phyloP scores from a whole-genome alignment of 2,113 vertebrate species.

The Pagrus major region DNA sequence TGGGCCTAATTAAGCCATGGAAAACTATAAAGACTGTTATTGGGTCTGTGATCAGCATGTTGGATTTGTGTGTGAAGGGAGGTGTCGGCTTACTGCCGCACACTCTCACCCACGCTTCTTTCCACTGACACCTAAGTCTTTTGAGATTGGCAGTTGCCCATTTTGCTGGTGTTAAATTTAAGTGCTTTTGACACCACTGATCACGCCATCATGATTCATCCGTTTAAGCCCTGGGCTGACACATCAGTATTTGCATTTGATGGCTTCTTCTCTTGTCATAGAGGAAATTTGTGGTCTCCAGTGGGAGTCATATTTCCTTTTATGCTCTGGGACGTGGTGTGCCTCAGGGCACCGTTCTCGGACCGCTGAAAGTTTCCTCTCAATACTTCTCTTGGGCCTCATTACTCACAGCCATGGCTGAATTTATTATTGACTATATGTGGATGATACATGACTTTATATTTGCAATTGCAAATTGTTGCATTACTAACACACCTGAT shows the following conservation, averaged over 20 bases:
- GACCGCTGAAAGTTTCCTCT: background rate
- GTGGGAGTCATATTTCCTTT: background rate
- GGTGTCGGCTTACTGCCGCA: background rate
- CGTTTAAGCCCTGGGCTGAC: background rate
- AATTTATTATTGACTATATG: background rate
- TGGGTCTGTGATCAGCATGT: background rate
- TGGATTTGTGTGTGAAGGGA: background rate
- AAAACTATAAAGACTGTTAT: background rate
- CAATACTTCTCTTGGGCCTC: background rate
- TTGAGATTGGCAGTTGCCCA: background rate
- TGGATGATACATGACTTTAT: background rate
- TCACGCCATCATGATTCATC: background rate
- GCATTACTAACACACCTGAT: no score
- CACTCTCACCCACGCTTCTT: conserved; percentile 7
- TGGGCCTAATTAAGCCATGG: background rate
- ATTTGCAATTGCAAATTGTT: no score
- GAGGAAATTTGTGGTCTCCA: background rate
- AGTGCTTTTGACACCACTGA: conserved; percentile 3
- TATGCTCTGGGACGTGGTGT: background rate
- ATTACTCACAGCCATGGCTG: background rate
- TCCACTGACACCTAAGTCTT: conserved; percentile 19
- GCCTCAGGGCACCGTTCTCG: background rate
- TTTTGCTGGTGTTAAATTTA: conserved; percentile 4
- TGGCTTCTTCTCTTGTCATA: background rate
- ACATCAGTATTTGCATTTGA: background rate